Evolutionary conservation across 2,888 invertebrate genomes (phyloP).

Genomic region (Erynnis tages): DNA sequence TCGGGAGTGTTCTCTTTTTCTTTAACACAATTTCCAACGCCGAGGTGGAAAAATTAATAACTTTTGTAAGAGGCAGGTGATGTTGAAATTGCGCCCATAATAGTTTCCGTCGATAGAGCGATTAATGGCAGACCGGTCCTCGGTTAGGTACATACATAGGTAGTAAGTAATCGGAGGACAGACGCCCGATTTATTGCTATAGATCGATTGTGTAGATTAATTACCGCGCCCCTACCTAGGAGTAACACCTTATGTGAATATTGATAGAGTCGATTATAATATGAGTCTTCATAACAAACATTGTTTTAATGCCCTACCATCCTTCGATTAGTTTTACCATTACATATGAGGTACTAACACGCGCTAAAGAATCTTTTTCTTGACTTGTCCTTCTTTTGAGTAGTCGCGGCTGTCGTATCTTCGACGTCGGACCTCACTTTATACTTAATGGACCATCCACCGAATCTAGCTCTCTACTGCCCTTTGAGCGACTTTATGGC

Average conservation of each 20-base stretch:
- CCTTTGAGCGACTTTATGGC: too few relatives aligned
- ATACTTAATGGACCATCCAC: too few relatives aligned
- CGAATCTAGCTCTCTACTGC: too few relatives aligned
- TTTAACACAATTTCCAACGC: too few relatives aligned
- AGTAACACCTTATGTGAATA: constrained; percentile 37
- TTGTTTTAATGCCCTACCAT: too few relatives aligned
- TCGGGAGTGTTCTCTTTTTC: too few relatives aligned
- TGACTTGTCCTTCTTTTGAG: too few relatives aligned
- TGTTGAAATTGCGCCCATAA: constrained; percentile 36
- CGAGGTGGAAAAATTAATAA: constrained; percentile 4
- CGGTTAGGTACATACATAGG: constrained; percentile 57
- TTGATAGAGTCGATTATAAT: constrained; percentile 1
- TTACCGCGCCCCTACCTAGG: constrained; percentile 36
- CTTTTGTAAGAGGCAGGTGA: constrained; percentile 22
- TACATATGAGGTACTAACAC: too few relatives aligned
- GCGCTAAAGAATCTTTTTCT: too few relatives aligned
- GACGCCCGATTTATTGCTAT: constrained; percentile 68
- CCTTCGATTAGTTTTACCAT: too few relatives aligned
- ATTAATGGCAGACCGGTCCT: constrained; percentile 45
- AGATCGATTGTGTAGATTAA: constrained; percentile 70
- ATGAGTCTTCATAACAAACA: constrained; percentile 3
- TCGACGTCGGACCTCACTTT: too few relatives aligned
- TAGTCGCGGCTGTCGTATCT: too few relatives aligned
- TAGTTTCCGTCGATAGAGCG: constrained; percentile 53
- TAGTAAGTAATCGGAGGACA: constrained; percentile 66